phyloP scores from a whole-genome alignment of 2,888 invertebrate genomes.

The Andrena trimmerana region DNA sequence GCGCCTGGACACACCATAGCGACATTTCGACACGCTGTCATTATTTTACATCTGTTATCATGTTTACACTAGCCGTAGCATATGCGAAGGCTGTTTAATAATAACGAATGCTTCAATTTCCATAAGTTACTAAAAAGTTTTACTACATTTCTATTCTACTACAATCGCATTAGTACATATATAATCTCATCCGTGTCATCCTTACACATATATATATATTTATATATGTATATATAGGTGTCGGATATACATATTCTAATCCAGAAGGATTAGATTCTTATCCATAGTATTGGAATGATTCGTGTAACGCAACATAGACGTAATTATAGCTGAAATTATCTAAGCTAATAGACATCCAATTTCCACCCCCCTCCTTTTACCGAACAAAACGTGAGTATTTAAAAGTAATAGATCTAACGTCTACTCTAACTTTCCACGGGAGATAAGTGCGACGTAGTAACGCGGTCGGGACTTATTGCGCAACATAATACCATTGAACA shows the following conservation, averaged over 20 bases:
- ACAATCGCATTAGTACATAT: background rate
- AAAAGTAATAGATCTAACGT: too few relatives aligned
- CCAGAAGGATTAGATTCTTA: background rate
- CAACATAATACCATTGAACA: too few relatives aligned
- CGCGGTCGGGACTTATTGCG: too few relatives aligned
- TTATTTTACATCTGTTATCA: constrained; percentile 6
- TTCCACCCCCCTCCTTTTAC: background rate
- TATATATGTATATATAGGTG: too few relatives aligned
- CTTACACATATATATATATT: too few relatives aligned
- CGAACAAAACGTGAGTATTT: too few relatives aligned
- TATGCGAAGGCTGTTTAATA: background rate
- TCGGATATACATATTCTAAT: too few relatives aligned
- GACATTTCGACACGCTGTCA: background rate
- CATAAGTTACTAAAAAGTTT: background rate
- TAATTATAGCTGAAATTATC: background rate
- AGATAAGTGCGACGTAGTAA: too few relatives aligned
- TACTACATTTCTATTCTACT: background rate
- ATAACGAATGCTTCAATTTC: background rate
- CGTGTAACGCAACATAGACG: background rate
- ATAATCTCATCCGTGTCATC: background rate
- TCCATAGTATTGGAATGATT: background rate
- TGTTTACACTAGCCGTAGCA: too few relatives aligned
- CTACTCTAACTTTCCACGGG: too few relatives aligned
- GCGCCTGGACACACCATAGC: background rate
- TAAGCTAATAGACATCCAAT: background rate